Evolutionary conservation across 2,888 invertebrate species (phyloP).

Genomic region (Apamea crenata): DNA sequence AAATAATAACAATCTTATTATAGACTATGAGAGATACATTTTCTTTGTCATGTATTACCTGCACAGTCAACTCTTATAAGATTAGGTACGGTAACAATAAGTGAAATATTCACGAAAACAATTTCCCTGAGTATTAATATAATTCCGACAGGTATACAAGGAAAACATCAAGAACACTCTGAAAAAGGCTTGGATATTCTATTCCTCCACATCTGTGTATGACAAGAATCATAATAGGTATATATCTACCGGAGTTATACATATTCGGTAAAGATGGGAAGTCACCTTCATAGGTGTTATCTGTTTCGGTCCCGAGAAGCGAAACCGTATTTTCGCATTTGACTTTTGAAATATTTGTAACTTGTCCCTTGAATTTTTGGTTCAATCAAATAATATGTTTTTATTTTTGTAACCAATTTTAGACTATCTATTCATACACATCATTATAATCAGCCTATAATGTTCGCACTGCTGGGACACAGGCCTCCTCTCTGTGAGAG

Average conservation of each 20-base stretch:
- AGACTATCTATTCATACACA: no score
- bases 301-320: slow-evolving; percentile 6
- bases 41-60: neutral
- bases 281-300: slow-evolving; percentile 11
- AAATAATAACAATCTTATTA: no score
- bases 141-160: slow-evolving; percentile 12
- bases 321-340: slow-evolving; percentile 4
- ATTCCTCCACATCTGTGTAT: slow-evolving; percentile 3
- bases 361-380: neutral
- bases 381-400: neutral
- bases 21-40: neutral
- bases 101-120: slow-evolving; percentile 1
- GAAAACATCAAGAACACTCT: slow-evolving; percentile 14
- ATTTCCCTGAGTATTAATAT: neutral
- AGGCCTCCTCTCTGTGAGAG: no score
- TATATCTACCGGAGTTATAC: slow-evolving; percentile 13
- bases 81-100: neutral
- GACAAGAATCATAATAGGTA: slow-evolving; percentile 16
- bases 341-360: neutral
- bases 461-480: no score
- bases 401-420: neutral
- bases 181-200: slow-evolving; percentile 11
- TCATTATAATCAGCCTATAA: no score
- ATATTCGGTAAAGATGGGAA: slow-evolving; percentile 6
- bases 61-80: neutral